Conservation (phyloP, 1,140 invertebrate genomes). For the Bombus ignitus region DNA sequence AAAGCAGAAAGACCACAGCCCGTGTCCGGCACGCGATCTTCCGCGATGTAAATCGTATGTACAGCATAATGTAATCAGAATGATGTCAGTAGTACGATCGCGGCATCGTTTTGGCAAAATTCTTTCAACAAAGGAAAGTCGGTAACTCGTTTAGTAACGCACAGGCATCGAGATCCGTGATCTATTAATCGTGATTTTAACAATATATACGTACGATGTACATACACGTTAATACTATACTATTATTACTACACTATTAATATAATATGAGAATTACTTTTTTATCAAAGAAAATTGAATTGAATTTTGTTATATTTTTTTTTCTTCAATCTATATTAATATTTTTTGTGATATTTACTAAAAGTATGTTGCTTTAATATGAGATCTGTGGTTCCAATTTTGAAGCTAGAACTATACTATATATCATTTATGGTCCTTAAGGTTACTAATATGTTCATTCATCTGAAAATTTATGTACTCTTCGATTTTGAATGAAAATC, state of each 20-base stretch:
- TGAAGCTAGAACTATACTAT: no score
- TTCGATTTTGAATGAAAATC: no score
- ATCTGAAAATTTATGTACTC: no score
- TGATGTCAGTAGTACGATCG: slow-evolving; percentile 65
- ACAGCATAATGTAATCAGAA: slow-evolving; percentile 63
- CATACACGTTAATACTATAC: no score
- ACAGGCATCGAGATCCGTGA: background rate
- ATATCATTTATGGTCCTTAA: no score
- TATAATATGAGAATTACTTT: no score
- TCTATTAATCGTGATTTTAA: background rate
- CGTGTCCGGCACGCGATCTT: slow-evolving; percentile 65
- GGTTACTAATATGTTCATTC: no score
- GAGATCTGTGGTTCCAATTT: no score
- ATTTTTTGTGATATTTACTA: background rate
- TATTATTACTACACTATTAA: no score
- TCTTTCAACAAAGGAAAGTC: slow-evolving; percentile 3
- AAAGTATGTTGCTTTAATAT: no score
- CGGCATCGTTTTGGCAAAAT: slow-evolving; percentile 33
- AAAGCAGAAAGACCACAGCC: slow-evolving; percentile 67
- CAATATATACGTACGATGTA: no score
- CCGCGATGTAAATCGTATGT: slow-evolving; percentile 60
- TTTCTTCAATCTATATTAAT: background rate
- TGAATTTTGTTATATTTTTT: background rate
- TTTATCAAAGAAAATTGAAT: background rate
- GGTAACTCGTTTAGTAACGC: no score